Evolutionary conservation across 2,797 vertebrate genomes (phyloP), one percentile per base, ranked within the genome.

Genomic region (Odontamblyopus rebecca): DNA sequence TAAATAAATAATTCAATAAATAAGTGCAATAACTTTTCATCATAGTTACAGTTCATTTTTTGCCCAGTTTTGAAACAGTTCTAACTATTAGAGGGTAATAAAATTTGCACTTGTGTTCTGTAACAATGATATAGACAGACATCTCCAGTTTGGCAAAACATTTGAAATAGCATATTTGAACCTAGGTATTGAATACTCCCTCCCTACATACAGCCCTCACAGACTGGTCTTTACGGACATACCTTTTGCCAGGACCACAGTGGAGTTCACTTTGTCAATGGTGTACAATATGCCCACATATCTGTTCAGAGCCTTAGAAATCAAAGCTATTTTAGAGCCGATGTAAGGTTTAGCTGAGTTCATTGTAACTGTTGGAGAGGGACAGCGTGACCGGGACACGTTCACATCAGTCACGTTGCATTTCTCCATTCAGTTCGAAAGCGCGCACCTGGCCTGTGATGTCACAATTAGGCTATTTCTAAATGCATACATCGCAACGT

Each of bases 251-350:
- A 96, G 89, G 30, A 95, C 95, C 77, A 96, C 94, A 26, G 96
- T 96, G 35, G 96, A 96, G 85, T 97, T 97, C 67, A 95, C 94
- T 11, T 95, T 98, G 83, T 99, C 96, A 85, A 98, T 96, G 16
- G 97, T 98, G 80, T 98, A 98, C 50, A 98, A 87, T 80, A 98
- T 96, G 3, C 96, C 97, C 80, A 98, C 97, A 87, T 99, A 98
- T 67, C 96, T 96, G 90, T 98, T 98, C 88, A 97, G 94, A 8
- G 97, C 96, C 91, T 96, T 98, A 13, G 96, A 98, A 77, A 98
- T 95, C 29, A 99, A 90, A 70, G 95, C 94, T 78, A 98, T 97
- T 83, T 95, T 96, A 77, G 95, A 96, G 50, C 96, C 96, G 78
- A 97, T 93, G 75, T 96, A 96, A 0, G 95, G 96, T 57, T 94